Percentiles rank a stretch among this genome's conserved stretches.
These are phyloP conservation scores for Orchestes rusci DNA, from an alignment of 2,888 invertebrate genomes.

Conservation along the genomic window DNA sequence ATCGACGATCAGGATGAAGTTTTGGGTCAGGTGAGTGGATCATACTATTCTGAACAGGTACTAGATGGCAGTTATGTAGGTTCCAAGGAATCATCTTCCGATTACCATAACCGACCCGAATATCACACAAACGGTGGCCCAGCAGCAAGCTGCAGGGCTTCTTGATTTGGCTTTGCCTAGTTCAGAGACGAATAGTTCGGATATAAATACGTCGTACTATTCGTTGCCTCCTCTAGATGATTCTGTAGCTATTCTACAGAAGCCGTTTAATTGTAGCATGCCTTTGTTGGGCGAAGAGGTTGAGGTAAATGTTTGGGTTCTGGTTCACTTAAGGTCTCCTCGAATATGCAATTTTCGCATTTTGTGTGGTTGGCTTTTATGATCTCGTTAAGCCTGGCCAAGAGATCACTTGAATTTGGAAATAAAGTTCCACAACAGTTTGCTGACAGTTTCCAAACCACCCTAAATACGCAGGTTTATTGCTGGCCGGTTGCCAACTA, in stretches of 20 bases:
- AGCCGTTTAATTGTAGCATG: conserved; percentile 48
- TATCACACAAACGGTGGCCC: conserved; percentile 52
- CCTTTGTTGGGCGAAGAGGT: conserved; percentile 53
- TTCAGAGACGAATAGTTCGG: conserved; percentile 52
- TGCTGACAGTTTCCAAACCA: too few relatives aligned
- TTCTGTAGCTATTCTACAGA: conserved; percentile 39
- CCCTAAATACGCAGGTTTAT: too few relatives aligned
- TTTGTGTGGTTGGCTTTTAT: too few relatives aligned
- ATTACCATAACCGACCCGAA: conserved; percentile 71
- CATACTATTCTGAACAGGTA: not conserved
- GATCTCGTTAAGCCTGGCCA: too few relatives aligned
- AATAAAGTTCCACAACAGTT: too few relatives aligned
- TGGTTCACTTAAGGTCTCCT: too few relatives aligned
- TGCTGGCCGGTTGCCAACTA: too few relatives aligned
- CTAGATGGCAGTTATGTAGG: too few relatives aligned
- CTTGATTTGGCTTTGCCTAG: conserved; percentile 65
- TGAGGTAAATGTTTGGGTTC: conserved; percentile 16
- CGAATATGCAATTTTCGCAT: too few relatives aligned
- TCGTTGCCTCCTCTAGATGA: conserved; percentile 40
- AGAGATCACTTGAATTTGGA: too few relatives aligned
- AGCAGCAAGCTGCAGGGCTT: conserved; percentile 31
- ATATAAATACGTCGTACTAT: too few relatives aligned
- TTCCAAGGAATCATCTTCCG: conserved; percentile 66
- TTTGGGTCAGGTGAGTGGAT: conserved; percentile 32
- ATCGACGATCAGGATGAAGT: conserved; percentile 39